A percentile compares a stretch with the other conserved stretches of the same genome.
phyloP scores from a whole-genome alignment of 2,113 vertebrate genomes.

The Anolis sagrei region DNA sequence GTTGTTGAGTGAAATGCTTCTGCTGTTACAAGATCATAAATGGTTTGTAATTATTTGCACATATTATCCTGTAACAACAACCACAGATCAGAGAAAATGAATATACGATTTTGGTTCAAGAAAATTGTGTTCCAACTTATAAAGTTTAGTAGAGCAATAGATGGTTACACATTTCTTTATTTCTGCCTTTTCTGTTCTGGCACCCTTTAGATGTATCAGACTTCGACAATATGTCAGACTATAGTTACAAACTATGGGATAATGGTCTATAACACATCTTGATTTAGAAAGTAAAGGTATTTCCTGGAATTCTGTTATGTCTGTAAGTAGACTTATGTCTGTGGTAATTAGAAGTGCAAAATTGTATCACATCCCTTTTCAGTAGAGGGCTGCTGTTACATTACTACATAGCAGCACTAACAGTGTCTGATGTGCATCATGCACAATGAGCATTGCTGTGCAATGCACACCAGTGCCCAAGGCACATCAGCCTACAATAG shows the following conservation, averaged over 20 bases:
- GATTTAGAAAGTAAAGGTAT: not conserved
- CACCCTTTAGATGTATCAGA: not conserved
- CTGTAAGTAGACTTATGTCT: not conserved
- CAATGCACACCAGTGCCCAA: too few relatives aligned
- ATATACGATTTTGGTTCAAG: not conserved
- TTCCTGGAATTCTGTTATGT: not conserved
- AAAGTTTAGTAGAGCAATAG: not conserved
- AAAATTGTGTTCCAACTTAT: not conserved
- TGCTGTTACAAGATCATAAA: conserved; percentile 57
- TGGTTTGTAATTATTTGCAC: conserved; percentile 44
- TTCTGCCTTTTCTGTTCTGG: not conserved
- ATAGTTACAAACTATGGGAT: not conserved
- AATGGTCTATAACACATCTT: too few relatives aligned
- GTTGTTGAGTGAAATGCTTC: conserved; percentile 31
- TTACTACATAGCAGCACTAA: too few relatives aligned
- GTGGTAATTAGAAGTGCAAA: too few relatives aligned
- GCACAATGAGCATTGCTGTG: too few relatives aligned
- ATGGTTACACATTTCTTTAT: not conserved
- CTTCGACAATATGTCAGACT: too few relatives aligned
- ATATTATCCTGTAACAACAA: conserved; percentile 2
- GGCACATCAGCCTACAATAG: too few relatives aligned
- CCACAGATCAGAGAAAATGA: not conserved
- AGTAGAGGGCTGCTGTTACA: too few relatives aligned
- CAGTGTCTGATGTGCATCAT: too few relatives aligned
- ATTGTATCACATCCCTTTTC: too few relatives aligned